Evolutionary conservation across 2,888 invertebrate genomes (phyloP), one percentile per base, ranked within the genome.

Genomic region (Agrotis clavis): DNA sequence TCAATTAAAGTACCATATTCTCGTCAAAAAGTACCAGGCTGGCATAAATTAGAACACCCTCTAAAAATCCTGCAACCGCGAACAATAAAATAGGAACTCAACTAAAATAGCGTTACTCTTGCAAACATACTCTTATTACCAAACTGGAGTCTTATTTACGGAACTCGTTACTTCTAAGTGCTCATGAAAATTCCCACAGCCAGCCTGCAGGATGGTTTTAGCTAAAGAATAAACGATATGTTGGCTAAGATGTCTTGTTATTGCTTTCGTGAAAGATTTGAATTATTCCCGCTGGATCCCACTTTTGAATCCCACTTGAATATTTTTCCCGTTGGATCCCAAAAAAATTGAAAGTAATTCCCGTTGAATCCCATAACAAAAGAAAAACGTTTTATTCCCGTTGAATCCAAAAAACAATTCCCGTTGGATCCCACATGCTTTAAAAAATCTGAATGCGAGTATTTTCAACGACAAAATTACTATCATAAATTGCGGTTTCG

Each of bases 101-200:
- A 83, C 76, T 85, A 69, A 83, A 81, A 83, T 79, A 76, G 64
- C 74, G 79, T 83, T 79, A 82, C 79, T 77, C 76, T 61, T 72
- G 76, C 71, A 79, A 86, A 84, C 83, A 81, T 87, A 83, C 79
- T 85, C 82, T 82, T 87, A 87, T 87, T 87, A 85, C 88, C 35
- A 54, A 77, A 78, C 77, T 66, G 79, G 83, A 84, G 85, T 85
- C 83, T 86, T 90, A 87, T 88, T 90, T 90, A 89, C 86, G 85
- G 80, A 77, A 84, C 88, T 90, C 90, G 89, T 88, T 89, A 89
- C 86, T 81, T 77, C 74, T 83, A 86, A 88, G 88, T 90, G 89
- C 89, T 88, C 90, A 89, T 90, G 90, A 89, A 90, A 90, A 88
- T 88, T 88, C 88, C 84, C 87, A 85, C 87, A 86, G 84, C 84